Conservation (phyloP, 2,113 vertebrate genomes). For the Odontophorus gujanensis region DNA sequence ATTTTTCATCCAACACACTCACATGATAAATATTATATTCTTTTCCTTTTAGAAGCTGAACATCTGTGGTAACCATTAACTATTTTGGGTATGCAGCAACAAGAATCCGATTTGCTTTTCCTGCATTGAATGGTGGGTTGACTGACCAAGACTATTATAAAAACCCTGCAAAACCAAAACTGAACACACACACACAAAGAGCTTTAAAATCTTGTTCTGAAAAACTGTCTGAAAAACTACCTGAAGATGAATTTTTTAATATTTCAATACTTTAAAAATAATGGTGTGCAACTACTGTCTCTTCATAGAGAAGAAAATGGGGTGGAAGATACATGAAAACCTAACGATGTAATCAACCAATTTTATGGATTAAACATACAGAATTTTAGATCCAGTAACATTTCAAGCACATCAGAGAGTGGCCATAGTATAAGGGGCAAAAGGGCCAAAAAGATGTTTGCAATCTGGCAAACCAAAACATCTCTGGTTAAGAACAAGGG, state of each 20-base stretch:
- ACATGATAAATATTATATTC: background rate
- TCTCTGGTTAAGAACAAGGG: background rate
- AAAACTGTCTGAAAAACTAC: background rate
- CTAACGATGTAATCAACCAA: background rate
- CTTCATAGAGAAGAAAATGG: background rate
- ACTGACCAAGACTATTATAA: background rate
- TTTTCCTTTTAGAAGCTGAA: background rate
- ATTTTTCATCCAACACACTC: background rate
- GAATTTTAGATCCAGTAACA: background rate
- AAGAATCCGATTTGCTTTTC: background rate
- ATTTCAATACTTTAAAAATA: background rate
- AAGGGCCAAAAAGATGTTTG: background rate
- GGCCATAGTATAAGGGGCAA: background rate
- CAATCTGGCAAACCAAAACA: background rate
- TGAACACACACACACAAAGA: background rate
- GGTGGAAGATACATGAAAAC: background rate
- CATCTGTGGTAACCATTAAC: background rate
- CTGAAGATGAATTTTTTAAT: background rate
- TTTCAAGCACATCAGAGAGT: background rate
- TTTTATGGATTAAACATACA: background rate
- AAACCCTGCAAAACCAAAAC: background rate
- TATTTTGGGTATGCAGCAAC: background rate
- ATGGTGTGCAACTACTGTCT: background rate
- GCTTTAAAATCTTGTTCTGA: background rate
- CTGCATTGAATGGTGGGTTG: background rate